phyloP scores from a whole-genome alignment of 1,140 invertebrate species.

The Asbolus verrucosus region DNA sequence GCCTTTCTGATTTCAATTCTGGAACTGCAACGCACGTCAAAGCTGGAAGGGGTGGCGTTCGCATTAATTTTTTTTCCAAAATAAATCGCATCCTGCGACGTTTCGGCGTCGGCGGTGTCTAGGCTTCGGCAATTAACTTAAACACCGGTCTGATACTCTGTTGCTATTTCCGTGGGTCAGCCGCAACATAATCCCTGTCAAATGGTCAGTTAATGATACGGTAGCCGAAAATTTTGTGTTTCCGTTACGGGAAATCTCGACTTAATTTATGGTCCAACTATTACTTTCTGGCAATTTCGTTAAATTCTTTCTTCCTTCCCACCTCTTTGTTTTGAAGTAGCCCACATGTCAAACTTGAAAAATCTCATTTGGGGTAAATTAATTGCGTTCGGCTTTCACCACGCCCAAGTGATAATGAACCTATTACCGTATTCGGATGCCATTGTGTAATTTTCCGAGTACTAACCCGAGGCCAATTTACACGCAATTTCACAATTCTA shows the following conservation, averaged over 20 bases:
- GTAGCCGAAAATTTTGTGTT: constrained; percentile 18
- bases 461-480: constrained; percentile 3
- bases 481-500: constrained; percentile 27
- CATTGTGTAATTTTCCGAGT: constrained; percentile 29
- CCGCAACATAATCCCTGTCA: constrained; percentile 9
- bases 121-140: constrained; percentile 25
- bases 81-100: background rate
- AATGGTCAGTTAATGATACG: constrained; percentile 14
- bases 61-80: background rate
- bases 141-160: constrained; percentile 20
- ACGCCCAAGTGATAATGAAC: constrained; percentile 31
- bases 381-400: constrained; percentile 15
- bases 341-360: constrained; percentile 24
- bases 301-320: background rate
- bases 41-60: background rate
- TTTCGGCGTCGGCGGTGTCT: constrained; percentile 12
- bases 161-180: constrained; percentile 35
- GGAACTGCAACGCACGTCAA: background rate
- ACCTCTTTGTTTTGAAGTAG: constrained; percentile 14
- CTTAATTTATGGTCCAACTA: constrained; percentile 4
- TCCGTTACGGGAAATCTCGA: constrained; percentile 1
- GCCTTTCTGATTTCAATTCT: constrained; percentile 11
- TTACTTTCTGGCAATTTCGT: background rate
- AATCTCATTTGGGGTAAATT: constrained; percentile 25
- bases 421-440: constrained; percentile 34